Evolutionary conservation across 2,797 vertebrate species (phyloP).

Genomic region (Cryptoprocta ferox): DNA sequence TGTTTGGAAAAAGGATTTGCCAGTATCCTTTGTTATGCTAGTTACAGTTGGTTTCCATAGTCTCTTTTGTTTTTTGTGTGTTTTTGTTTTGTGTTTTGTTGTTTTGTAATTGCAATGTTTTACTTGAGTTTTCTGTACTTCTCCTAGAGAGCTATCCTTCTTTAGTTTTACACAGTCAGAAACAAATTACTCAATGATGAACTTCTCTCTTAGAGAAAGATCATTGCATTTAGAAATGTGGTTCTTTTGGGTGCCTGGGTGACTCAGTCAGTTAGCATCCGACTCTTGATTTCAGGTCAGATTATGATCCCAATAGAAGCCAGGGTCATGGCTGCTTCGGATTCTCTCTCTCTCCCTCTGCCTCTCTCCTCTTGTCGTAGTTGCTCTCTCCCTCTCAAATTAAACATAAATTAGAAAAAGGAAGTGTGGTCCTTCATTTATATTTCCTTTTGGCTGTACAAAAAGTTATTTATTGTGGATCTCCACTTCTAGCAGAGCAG

Average conservation of each 20-base stretch:
- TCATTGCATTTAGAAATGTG: not conserved
- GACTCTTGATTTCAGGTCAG: too few species aligned
- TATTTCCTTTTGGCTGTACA: not conserved
- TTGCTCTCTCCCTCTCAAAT: too few species aligned
- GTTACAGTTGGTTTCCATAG: not conserved
- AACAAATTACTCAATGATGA: not conserved
- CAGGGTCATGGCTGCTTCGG: too few species aligned
- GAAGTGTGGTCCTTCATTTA: not conserved
- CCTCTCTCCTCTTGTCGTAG: too few species aligned
- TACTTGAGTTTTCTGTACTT: not conserved
- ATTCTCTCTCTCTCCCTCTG: too few species aligned
- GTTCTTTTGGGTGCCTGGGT: too few species aligned
- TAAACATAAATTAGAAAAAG: too few species aligned
- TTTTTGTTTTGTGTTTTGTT: too few species aligned
- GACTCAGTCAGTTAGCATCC: too few species aligned
- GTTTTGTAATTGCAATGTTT: not conserved
- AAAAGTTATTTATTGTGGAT: not conserved
- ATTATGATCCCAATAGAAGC: too few species aligned
- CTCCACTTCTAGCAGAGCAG: not conserved
- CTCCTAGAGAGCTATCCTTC: not conserved
- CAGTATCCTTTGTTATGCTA: not conserved
- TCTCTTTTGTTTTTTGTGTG: not conserved
- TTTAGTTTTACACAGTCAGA: conserved; percentile 16
- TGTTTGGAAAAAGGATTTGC: not conserved
- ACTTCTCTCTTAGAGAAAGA: not conserved